A percentile compares a stretch with the other conserved stretches of the same genome.
These are phyloP conservation scores for Lucifuga dentata DNA, from an alignment of 2,113 vertebrate genomes.

Conservation along the genomic window DNA sequence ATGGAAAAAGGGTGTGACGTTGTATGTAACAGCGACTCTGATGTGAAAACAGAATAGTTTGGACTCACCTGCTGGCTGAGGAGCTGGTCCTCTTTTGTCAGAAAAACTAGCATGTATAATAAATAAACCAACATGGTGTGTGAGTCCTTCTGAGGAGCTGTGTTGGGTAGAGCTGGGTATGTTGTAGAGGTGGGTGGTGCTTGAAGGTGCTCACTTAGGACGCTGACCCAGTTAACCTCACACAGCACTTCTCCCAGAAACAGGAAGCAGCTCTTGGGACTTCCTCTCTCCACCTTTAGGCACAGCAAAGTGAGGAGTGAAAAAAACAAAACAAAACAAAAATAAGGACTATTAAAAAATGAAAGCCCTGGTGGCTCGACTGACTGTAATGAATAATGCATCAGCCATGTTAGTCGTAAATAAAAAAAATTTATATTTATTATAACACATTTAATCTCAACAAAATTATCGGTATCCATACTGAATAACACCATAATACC, in stretches of 20 bases:
- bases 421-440: too few species aligned
- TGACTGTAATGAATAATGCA: background rate
- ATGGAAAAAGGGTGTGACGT: background rate
- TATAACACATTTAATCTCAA: too few species aligned
- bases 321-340: background rate
- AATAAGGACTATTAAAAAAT: background rate
- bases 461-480: too few species aligned
- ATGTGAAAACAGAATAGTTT: background rate
- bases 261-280: slow-evolving; percentile 96
- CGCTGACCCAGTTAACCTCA: slow-evolving; percentile 96
- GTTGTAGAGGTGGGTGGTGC: slow-evolving; percentile 80
- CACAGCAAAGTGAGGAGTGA: background rate
- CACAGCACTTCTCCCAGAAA: slow-evolving; percentile 94
- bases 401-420: too few species aligned
- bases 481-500: too few species aligned
- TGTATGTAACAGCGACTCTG: too few species aligned
- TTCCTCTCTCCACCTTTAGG: slow-evolving; percentile 94
- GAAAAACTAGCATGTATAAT: slow-evolving; percentile 92
- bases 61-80: slow-evolving; percentile 85
- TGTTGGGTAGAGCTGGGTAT: slow-evolving; percentile 49
- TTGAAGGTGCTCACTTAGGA: slow-evolving; percentile 89
- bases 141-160: slow-evolving; percentile 55
- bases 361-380: background rate
- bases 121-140: slow-evolving; percentile 92
- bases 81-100: slow-evolving; percentile 93